Conservation (phyloP, 2,113 vertebrate genomes). For the Mugil cephalus region DNA sequence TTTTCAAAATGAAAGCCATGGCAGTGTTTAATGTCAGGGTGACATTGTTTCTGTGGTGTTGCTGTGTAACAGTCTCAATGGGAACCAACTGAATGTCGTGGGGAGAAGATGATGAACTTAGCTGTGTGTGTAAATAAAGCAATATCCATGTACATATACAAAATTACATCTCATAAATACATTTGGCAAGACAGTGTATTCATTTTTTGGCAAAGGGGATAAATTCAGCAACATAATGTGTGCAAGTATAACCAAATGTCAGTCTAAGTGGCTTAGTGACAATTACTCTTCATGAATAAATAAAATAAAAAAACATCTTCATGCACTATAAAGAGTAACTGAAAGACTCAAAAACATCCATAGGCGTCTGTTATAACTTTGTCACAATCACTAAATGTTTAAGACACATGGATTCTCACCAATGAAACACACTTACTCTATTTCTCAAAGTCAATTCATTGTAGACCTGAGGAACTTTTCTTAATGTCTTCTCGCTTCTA, state of each 20-base stretch:
- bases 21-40: constrained; percentile 67
- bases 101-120: constrained; percentile 60
- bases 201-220: constrained; percentile 70
- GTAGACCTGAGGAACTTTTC: constrained; percentile 81
- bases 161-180: constrained; percentile 81
- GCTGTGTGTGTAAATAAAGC: constrained; percentile 71
- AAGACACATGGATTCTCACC: constrained; percentile 81
- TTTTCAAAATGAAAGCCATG: constrained; percentile 56
- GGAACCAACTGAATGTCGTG: constrained; percentile 47
- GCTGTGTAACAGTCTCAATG: constrained; percentile 70
- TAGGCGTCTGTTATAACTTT: constrained; percentile 77
- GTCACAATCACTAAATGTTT: constrained; percentile 82
- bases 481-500: constrained; percentile 58
- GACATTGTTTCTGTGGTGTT: constrained; percentile 56
- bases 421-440: constrained; percentile 69
- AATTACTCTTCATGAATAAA: constrained; percentile 64
- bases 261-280: constrained; percentile 68
- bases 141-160: constrained; percentile 77
- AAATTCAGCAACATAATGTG: constrained; percentile 71
- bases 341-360: constrained; percentile 79
- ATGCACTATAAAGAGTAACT: constrained; percentile 81
- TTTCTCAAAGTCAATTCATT: constrained; percentile 75
- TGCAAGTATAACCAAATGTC: constrained; percentile 71
- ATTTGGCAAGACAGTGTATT: constrained; percentile 80
- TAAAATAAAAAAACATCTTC: constrained; percentile 52